Evolutionary conservation across 2,888 invertebrate genomes (phyloP).

Genomic region (Tolmerus cingulatus): DNA sequence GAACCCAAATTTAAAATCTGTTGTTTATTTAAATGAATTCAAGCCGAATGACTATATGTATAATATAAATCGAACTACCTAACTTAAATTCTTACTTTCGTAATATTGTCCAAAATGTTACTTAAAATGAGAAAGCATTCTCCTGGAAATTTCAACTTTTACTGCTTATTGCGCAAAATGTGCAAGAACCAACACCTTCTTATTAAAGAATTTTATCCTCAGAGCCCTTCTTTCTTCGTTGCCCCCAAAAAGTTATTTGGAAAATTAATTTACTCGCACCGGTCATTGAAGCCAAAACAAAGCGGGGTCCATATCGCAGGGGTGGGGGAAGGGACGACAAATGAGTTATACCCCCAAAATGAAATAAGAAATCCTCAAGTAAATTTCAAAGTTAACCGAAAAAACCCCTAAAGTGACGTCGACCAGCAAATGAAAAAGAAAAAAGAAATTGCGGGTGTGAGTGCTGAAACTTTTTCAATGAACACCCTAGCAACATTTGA

Average conservation of each 20-base stretch:
- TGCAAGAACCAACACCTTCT: not conserved
- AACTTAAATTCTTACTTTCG: too few species aligned
- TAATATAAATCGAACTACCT: too few species aligned
- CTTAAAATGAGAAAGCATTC: not conserved
- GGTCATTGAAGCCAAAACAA: not conserved
- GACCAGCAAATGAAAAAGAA: constrained; percentile 1
- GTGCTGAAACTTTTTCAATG: constrained; percentile 27
- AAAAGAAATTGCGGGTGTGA: not conserved
- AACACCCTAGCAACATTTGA: constrained; percentile 23
- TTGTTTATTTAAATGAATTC: too few species aligned
- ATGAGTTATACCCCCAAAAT: constrained; percentile 9
- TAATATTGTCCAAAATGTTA: not conserved
- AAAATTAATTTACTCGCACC: not conserved
- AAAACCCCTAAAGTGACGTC: not conserved
- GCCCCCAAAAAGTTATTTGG: not conserved
- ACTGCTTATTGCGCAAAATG: not conserved
- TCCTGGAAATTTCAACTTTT: not conserved
- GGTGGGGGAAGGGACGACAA: not conserved
- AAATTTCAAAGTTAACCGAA: not conserved
- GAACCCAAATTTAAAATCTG: too few species aligned
- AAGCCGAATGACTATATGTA: too few species aligned
- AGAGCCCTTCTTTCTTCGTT: not conserved
- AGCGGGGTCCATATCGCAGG: not conserved
- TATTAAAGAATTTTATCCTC: not conserved
- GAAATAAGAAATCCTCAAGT: constrained; percentile 26